Evolutionary conservation across 2,888 invertebrate genomes (phyloP), one percentile per base, ranked within the genome.

Genomic region (Marasmarcha lunaedactyla): DNA sequence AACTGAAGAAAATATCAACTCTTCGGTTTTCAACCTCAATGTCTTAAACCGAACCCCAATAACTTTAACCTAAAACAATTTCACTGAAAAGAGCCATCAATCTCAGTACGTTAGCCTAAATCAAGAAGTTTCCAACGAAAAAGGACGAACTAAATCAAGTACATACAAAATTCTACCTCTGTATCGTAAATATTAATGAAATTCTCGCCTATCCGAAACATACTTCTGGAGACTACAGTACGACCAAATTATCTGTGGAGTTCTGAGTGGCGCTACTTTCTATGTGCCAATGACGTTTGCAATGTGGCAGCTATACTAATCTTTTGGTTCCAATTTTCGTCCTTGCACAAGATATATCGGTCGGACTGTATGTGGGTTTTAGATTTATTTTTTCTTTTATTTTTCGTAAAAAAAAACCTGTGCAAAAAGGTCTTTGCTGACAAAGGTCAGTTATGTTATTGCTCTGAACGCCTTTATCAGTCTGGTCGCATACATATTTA

Each of bases 401-500:
- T 59, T 58, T 57, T 56, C 49, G 46, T 5, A 20, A 20, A 20
- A 20, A 20, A 20, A 20, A 5, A 3, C 20, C 7, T 5, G 7
- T 3, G 20, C 3, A 20, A 20, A 20, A 7, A 51, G 48, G 51
- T 49, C 51, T 70, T 70, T 65, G 63, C 65, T 73, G 74, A 77
- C 73, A 69, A 53, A 71, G 74, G 72, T 71, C 62, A 58, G 55
- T 58, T 55, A 56, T 65, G 61, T 63, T 63, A 64, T 60, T 62
- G 62, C 61, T 50, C 55, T 48, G 48, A 53, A 55, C 56, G 55
- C 50, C 55, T 50, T 4, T 34, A 12, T 34, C 34, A 34, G 13
- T 34, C 49, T 48, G 47, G 43, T 48, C 57, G 66, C 67, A 77
- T 77, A 68, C 69, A 79, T 77, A 73, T 77, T 59, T 54, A 67